Base-by-base conservation (phyloP, 2,797 vertebrate species). In the Typhlichthys subterraneus region DNA sequence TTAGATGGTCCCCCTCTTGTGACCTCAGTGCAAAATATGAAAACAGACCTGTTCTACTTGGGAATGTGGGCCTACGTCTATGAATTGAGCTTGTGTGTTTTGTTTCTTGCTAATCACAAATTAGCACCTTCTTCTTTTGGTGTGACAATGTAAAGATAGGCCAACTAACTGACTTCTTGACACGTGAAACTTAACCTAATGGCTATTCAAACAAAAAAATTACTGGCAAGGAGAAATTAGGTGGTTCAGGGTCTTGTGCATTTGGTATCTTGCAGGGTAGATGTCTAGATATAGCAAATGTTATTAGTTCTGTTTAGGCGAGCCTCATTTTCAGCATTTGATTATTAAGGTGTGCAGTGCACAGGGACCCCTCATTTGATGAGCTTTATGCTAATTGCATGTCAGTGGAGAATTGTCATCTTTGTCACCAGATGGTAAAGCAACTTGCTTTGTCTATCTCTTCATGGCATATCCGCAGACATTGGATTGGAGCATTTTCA, bases 391-490 rank as follows among this genome's bases (percentile, higher is more conserved):
- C 61, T 88, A 86, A 87, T 87, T 75, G 81, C 65, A 63, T 0
- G 50, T 79, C 85, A 70, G n/a, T 56, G 23, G 77, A 85, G 82
- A 87, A 63, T 54, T 62, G 55, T 33, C 70, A 48, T 64, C 68
- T 82, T 65, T 60, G 66, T 68, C 70, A 45, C 85, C 85, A 88
- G 79, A 85, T 86, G 87, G 65, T 80, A 29, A 65, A 6, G 61
- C 79, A 61, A 69, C 70, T 51, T 67, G 50, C 67, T 68, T 70
- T 62, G 72, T 75, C 72, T 70, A 49, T 70, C 58, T 73, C 54
- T 61, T 67, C 57, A 59, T 75, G 63, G 50, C 67, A 65, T 67
- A 65, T 42, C 57, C 12, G 31, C 50, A 63, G 7, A 52, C 76
- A 49, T n/a, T 55, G 64, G 65, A 66, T 31, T 55, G 75, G 61